A percentile compares a stretch with the other conserved stretches of the same genome.
These are phyloP conservation scores for Rhinella marina DNA, from an alignment of 2,797 vertebrate species.

Conservation along the genomic window DNA sequence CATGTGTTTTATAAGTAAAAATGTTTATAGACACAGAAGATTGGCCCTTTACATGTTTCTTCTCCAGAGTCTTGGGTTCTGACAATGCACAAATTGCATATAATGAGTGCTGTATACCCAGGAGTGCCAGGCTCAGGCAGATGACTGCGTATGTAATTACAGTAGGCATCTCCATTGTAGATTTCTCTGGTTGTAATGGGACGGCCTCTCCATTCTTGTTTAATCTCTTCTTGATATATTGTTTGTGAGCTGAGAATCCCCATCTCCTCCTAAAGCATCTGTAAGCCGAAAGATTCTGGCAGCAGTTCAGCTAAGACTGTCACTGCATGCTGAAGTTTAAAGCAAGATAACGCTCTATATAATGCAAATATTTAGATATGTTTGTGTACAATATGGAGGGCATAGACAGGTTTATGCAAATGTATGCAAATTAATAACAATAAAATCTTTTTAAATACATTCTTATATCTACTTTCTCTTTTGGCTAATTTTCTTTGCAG, in stretches of 20 bases:
- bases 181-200: slow-evolving; percentile 27
- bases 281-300: slow-evolving; percentile 8
- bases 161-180: slow-evolving; percentile 26
- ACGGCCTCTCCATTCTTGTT: slow-evolving; percentile 18
- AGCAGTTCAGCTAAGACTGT: slow-evolving; percentile 3
- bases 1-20: background rate
- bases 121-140: background rate
- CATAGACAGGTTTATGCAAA: background rate
- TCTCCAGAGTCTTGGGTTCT: background rate
- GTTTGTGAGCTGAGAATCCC: background rate
- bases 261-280: slow-evolving; percentile 17
- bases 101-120: slow-evolving; percentile 10
- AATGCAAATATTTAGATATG: slow-evolving; percentile 13
- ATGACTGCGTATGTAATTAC: slow-evolving; percentile 24
- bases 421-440: background rate
- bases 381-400: slow-evolving; percentile 8
- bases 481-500: too few relatives aligned
- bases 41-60: slow-evolving; percentile 4
- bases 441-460: background rate
- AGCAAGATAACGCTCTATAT: background rate
- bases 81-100: slow-evolving; percentile 42
- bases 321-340: too few relatives aligned
- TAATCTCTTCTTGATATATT: slow-evolving; percentile 35
- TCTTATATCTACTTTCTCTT: background rate
- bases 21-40: background rate